Conservation (phyloP, 2,888 invertebrate species). For the Acleris emargana region DNA sequence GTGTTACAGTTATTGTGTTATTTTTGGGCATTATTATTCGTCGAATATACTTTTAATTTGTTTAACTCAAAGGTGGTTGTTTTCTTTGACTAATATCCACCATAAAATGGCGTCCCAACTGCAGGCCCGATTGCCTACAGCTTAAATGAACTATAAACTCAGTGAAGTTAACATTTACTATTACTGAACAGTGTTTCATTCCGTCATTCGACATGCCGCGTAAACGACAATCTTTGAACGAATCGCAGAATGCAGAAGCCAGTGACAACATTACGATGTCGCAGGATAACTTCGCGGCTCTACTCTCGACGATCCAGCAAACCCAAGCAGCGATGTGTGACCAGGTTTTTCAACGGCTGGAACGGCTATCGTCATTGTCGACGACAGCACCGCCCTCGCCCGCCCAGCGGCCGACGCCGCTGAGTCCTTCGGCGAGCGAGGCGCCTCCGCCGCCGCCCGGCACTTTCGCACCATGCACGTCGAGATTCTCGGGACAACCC, state of each 20-base stretch:
- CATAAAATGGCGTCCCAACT: background rate
- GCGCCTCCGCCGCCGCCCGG: background rate
- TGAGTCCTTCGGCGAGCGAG: background rate
- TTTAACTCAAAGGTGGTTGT: too few species aligned
- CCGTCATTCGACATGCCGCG: background rate
- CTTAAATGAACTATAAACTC: background rate
- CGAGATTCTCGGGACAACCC: background rate
- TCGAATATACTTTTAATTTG: too few species aligned
- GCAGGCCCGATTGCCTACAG: background rate
- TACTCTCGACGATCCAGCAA: background rate
- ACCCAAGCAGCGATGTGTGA: background rate
- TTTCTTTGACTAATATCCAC: too few species aligned
- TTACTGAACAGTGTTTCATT: too few species aligned
- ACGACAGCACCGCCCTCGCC: background rate
- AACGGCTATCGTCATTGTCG: background rate
- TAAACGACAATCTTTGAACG: background rate
- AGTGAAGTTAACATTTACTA: background rate
- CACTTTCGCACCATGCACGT: background rate
- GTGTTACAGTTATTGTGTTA: too few species aligned
- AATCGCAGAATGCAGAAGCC: background rate
- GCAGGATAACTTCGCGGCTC: background rate
- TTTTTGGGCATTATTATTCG: too few species aligned
- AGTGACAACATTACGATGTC: too few species aligned
- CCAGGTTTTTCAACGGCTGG: background rate
- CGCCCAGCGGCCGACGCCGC: slow-evolving; percentile 1